Evolutionary conservation across 37 sponge, comb jelly and placozoan genomes (phyloP), one percentile per base, ranked within the genome.

Genomic region (Aplysina aerophoba): DNA sequence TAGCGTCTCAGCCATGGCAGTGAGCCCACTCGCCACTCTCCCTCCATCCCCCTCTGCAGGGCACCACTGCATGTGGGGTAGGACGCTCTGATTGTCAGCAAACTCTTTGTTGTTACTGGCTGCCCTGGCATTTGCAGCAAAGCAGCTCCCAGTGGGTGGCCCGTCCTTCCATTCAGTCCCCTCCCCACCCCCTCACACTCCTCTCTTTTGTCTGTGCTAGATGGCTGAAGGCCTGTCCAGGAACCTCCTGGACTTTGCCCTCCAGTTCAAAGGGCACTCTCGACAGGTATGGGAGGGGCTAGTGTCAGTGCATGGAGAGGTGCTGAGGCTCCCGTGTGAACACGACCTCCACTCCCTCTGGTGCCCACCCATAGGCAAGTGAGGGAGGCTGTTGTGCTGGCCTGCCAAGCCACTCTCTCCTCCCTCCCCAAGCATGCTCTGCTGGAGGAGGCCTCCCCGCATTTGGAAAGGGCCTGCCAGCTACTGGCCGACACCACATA

Each of bases 241-340:
- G n/a, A 75, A 75, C 11, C 54, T 75, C 14, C 13, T 75, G 78
- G 78, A 75, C 37, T 75, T 75, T 36, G 53, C 39, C 21, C n/a
- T 41, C 3, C 78, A 40, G 25, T 75, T 75, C 39, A 36, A 30
- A 53, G 14, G n/a, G 6, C 37, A 75, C n/a, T 75, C 53, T 6
- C 53, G 78, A 75, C 15, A 75, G 54, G 78, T 75, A 21, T 0
- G 3, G 4, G n/a, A 75, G n/a, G 11, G 2, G n/a, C n/a, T n/a
- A n/a, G n/a, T n/a, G n/a, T n/a, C n/a, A n/a, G n/a, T n/a, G n/a
- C n/a, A n/a, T n/a, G n/a, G n/a, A n/a, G n/a, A n/a, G n/a, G n/a
- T n/a, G n/a, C n/a, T n/a, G n/a, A n/a, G n/a, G n/a, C n/a, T n/a
- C n/a, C n/a, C n/a, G 50, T 44, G 50, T 44, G 50, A 11, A 8